Evolutionary conservation across 2,113 vertebrate genomes (phyloP), one percentile per base, ranked within the genome.

Genomic region (Trinectes maculatus): DNA sequence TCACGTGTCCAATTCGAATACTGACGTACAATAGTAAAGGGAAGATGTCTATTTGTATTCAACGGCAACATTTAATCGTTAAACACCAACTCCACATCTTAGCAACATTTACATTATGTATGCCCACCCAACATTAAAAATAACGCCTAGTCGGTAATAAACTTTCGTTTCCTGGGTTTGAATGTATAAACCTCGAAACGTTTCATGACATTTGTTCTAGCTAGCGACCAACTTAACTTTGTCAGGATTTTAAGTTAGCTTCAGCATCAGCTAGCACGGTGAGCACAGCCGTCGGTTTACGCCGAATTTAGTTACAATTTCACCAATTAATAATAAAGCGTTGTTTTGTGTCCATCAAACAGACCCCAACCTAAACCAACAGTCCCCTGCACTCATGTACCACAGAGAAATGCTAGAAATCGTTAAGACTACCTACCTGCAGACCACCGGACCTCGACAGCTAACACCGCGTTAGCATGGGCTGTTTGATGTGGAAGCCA

Each of bases 401-500:
- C 1, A 8, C 19, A 13, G 5, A 18, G 19, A 3, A 16, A 6
- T 4, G 3, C n/a, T 13, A 34, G 26, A 24, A 43, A 19, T 3
- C 18, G 21, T 21, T 47, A 6, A n/a, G n/a, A 62, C 49, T 62
- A 54, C 47, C 44, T 44, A 52, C 66, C 82, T 60, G 40, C 26
- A 64, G 21, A 36, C 40, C 67, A 28, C 29, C 31, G 58, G 48
- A 62, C 42, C 29, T 64, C 57, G 29, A 43, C 54, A 24, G 68
- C 64, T 74, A 77, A 33, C 34, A 13, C 52, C 43, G 79, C 62
- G 52, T 42, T 82, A 82, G 82, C 82, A 59, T 22, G 5, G 72
- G 3, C 25, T 66, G 77, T 59, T 67, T 55, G 54, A 65, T 70
- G 51, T 71, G 64, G 71, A 51, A 75, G 61, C 73, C 68, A 57